These are phyloP conservation scores for Actias luna DNA, from an alignment of 2,888 invertebrate genomes.

Conservation along the genomic window DNA sequence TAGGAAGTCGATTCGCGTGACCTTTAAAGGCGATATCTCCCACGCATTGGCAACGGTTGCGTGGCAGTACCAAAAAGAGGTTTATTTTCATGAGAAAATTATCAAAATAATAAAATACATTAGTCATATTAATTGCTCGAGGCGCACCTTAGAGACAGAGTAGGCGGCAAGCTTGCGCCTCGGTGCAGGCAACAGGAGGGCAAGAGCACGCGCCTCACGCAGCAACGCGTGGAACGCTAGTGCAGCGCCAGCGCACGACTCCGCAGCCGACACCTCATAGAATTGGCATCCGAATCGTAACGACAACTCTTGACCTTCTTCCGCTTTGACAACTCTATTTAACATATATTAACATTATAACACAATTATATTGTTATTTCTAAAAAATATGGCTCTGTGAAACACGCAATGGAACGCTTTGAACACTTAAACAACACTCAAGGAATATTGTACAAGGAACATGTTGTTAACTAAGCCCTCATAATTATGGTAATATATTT, in stretches of 20 bases:
- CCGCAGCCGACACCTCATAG: conserved; percentile 92
- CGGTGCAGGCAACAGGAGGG: conserved; percentile 85
- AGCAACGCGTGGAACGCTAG: conserved; percentile 89
- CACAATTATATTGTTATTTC: background rate
- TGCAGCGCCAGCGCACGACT: conserved; percentile 90
- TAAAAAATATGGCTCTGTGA: too few relatives aligned
- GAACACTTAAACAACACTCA: too few relatives aligned
- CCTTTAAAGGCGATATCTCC: background rate
- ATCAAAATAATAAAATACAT: background rate
- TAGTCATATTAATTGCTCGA: background rate
- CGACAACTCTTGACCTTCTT: conserved; percentile 90
- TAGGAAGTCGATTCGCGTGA: background rate
- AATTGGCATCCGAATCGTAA: conserved; percentile 90
- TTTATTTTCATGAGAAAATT: background rate
- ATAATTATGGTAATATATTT: too few relatives aligned
- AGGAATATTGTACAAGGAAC: too few relatives aligned
- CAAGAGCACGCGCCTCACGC: conserved; percentile 89
- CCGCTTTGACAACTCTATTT: conserved; percentile 87
- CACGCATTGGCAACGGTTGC: background rate
- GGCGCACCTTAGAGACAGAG: conserved; percentile 86
- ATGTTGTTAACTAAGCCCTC: too few relatives aligned
- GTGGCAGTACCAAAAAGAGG: background rate
- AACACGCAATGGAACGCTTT: too few relatives aligned
- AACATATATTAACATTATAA: conserved; percentile 26
- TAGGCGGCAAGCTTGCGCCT: conserved; percentile 88